Base-by-base conservation (phyloP, 2,797 vertebrate species). In the Lacerta viridis region DNA sequence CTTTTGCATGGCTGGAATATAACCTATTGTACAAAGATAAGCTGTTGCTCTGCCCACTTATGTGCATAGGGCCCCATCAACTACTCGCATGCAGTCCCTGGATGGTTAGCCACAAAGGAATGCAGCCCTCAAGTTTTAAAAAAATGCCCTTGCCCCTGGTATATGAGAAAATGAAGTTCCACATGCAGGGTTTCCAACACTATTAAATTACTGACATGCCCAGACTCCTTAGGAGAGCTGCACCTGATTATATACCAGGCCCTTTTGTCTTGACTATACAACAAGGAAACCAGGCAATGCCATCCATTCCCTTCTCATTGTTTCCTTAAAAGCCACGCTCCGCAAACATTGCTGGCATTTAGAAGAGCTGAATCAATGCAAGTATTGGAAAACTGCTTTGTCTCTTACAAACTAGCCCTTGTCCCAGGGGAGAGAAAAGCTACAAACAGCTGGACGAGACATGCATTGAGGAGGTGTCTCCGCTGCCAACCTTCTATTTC, bases 271-370 rank as follows among this genome's bases (percentile, higher is more conserved):
- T 9, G 9, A 27, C n/a, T 7, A 41, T 69, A 9, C 71, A 86
- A 59, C 29, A 10, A 84, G 18, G 59, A 46, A 76, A 20, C 27
- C 2, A 29, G 72, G n/a, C n/a, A 79, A 61, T 72, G 18, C 80
- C 25, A 69, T 89, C 29, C 55, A 74, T 89, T 72, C 39, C 64
- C 68, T 69, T 78, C 74, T 84, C 75, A 78, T 78, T 88, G 72
- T 80, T 83, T 85, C 64, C n/a, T 43, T 69, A 43, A 84, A 83
- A 7, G 23, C 9, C 9, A 1, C 6, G 25, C 61, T 39, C 11
- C 8, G 15, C 15, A 59, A 39, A 50, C 25, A 20, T 41, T 2
- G 66, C 10, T 84, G 81, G 39, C 87, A 88, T 88, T 84, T 78
- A 39, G 41, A 83, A 78, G 74, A 29, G 20, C 36, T 27, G 66